Percentiles rank a stretch among this genome's conserved stretches.
phyloP scores from a whole-genome alignment of 2,113 vertebrate species.

The Pseudopodoces humilis region DNA sequence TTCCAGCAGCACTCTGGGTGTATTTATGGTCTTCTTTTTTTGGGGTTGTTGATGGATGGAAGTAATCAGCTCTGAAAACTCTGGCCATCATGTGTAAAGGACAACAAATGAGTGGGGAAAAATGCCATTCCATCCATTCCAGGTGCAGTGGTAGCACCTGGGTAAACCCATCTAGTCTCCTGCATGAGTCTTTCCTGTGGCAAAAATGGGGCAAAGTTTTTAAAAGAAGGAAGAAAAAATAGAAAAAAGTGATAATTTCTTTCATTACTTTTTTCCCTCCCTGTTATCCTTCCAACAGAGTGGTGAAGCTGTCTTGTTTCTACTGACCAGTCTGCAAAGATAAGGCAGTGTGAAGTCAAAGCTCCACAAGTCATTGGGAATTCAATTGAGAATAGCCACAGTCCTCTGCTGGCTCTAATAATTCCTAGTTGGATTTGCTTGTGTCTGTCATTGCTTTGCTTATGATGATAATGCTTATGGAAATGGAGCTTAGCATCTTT shows the following conservation, averaged over 20 bases:
- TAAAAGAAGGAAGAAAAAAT: not conserved
- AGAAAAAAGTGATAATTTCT: not conserved
- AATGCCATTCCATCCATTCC: not conserved
- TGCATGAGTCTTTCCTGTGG: not conserved
- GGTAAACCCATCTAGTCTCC: not conserved
- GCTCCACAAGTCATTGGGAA: not conserved
- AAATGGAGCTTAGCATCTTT: slow-evolving; percentile 36
- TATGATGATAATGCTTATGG: slow-evolving; percentile 39
- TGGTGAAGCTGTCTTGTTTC: not conserved
- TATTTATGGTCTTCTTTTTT: not conserved
- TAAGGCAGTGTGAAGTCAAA: not conserved
- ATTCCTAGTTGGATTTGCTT: slow-evolving; percentile 14
- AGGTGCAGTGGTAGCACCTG: not conserved
- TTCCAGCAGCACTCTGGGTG: not conserved
- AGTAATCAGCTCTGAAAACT: not conserved
- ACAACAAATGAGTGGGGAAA: not conserved
- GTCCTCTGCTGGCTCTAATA: not conserved
- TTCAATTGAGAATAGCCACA: not conserved
- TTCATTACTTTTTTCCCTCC: not conserved
- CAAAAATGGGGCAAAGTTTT: not conserved
- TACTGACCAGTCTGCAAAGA: not conserved
- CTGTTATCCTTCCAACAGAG: not conserved
- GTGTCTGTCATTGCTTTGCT: slow-evolving; percentile 19
- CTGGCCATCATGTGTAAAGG: not conserved
- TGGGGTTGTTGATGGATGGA: not conserved